Evolutionary conservation across 1,140 invertebrate species (phyloP).

Genomic region (Zaprionus capensis): DNA sequence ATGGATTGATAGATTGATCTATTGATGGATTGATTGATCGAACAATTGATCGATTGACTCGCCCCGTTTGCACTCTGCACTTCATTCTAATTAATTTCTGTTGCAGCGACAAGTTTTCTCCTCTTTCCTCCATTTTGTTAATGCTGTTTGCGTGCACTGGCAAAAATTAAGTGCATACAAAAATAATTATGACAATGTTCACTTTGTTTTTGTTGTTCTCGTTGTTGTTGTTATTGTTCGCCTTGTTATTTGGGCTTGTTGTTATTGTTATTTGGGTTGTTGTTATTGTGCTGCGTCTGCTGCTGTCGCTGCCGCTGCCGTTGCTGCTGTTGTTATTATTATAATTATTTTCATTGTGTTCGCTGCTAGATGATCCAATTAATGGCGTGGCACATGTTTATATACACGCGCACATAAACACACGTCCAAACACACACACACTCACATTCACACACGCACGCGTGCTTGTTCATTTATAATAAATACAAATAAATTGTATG

Average conservation of each 20-base stretch:
- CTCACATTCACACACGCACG: not conserved
- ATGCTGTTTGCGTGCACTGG: conserved; percentile 24
- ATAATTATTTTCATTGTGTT: conserved; percentile 53
- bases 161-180: conserved; percentile 34
- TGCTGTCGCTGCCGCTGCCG: not conserved
- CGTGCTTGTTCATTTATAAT: conserved; percentile 18
- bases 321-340: conserved; percentile 50
- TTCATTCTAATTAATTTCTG: conserved; percentile 72
- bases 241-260: not conserved
- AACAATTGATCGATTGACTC: conserved; percentile 56
- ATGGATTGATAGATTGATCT: conserved; percentile 16
- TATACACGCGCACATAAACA: not conserved
- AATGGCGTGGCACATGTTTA: conserved; percentile 53
- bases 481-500: conserved; percentile 20
- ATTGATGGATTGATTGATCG: conserved; percentile 54
- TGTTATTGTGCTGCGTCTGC: not conserved
- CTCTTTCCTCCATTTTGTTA: not conserved
- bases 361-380: conserved; percentile 72
- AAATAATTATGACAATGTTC: conserved; percentile 22
- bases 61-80: conserved; percentile 26
- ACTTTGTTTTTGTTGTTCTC: not conserved
- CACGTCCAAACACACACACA: conserved; percentile 5
- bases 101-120: conserved; percentile 19
- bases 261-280: conserved; percentile 6
- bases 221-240: conserved; percentile 1